phyloP scores from a whole-genome alignment of 2,888 invertebrate species.

The Coelopa pilipes region DNA sequence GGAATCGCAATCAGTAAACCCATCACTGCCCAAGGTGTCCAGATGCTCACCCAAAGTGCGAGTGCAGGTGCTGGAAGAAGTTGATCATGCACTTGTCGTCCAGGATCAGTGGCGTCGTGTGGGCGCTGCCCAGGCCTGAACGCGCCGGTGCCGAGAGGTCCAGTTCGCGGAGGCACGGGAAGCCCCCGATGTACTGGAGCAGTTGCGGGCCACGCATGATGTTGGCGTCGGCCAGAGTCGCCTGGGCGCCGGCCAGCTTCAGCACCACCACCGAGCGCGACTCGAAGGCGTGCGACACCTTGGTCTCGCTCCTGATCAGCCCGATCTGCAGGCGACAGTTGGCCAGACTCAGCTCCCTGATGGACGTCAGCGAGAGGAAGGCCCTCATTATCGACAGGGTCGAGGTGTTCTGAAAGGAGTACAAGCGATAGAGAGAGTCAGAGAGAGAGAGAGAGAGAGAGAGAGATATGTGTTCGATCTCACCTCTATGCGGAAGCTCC shows the following conservation, averaged over 20 bases:
- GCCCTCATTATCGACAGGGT: constrained; percentile 68
- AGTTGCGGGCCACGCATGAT: constrained; percentile 68
- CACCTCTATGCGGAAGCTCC: constrained; percentile 71
- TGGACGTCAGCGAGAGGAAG: constrained; percentile 68
- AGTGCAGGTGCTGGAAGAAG: constrained; percentile 67
- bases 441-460: constrained; percentile 6
- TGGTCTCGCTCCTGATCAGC: constrained; percentile 49
- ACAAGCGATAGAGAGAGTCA: neutral
- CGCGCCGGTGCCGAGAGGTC: constrained; percentile 68
- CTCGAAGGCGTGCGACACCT: constrained; percentile 56
- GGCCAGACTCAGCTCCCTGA: constrained; percentile 69
- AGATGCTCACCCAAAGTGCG: constrained; percentile 62
- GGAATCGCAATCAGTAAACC: neutral
- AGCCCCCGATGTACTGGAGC: constrained; percentile 68
- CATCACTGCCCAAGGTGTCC: neutral
- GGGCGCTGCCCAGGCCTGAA: constrained; percentile 62
- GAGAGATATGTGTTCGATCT: constrained; percentile 39
- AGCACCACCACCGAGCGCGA: constrained; percentile 68
- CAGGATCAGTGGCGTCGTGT: constrained; percentile 64
- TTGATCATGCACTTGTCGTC: constrained; percentile 68
- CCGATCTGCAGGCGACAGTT: constrained; percentile 69
- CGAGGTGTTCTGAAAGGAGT: constrained; percentile 47
- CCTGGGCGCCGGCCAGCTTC: constrained; percentile 68
- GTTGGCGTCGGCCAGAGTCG: constrained; percentile 67
- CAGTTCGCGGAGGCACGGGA: constrained; percentile 68